A percentile compares a stretch with the other conserved stretches of the same genome.
Conservation (phyloP, 2,888 invertebrate genomes). For the Xestia rhomboidea region DNA sequence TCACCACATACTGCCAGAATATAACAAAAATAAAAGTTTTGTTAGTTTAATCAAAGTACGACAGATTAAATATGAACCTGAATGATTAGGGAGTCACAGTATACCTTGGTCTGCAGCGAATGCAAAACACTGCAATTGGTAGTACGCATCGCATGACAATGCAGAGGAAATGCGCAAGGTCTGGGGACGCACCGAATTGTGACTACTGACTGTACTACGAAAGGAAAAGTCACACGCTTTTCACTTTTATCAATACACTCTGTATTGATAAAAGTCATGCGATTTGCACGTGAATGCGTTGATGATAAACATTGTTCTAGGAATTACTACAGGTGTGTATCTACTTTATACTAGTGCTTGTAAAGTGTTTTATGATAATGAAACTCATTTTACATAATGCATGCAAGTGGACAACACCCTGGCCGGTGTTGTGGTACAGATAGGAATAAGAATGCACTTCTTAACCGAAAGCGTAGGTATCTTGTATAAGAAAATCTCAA, state of each 20-base stretch:
- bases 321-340: not conserved
- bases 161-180: slow-evolving; percentile 72
- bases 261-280: slow-evolving; percentile 37
- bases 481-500: no score
- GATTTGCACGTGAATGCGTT: slow-evolving; percentile 23
- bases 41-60: not conserved
- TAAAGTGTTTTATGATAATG: not conserved
- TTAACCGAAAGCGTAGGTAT: no score
- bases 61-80: not conserved
- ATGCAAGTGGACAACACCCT: not conserved
- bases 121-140: slow-evolving; percentile 54
- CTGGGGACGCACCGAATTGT: slow-evolving; percentile 69
- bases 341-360: not conserved
- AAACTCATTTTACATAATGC: not conserved
- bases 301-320: not conserved
- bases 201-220: slow-evolving; percentile 61
- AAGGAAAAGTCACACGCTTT: slow-evolving; percentile 39
- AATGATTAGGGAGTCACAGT: not conserved
- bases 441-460: no score
- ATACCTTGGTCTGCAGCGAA: slow-evolving; percentile 31
- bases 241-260: no score
- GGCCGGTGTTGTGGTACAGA: not conserved
- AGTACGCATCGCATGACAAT: slow-evolving; percentile 64
- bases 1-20: no score
- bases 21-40: no score